Evolutionary conservation across 2,113 vertebrate genomes (phyloP), one percentile per base, ranked within the genome.

Genomic region (Ascaphus truei): DNA sequence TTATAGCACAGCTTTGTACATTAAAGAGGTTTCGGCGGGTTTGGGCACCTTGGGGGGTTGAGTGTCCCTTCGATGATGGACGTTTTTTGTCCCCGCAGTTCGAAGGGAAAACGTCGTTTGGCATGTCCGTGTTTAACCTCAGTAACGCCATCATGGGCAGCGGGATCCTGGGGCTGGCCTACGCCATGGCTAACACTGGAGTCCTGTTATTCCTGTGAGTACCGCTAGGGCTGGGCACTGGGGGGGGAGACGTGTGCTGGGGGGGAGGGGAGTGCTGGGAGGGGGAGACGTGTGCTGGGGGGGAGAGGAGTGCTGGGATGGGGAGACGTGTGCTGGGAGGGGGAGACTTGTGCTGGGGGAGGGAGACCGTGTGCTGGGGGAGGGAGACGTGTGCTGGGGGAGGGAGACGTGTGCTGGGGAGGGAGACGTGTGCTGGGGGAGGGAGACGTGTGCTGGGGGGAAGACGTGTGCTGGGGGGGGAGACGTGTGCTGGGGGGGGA

Each of bases 71-170:
- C 10, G 36, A 11, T 20, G 15, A 13, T 41, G 11, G 3, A 41
- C 39, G 8, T 29, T 39, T 50, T 27, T 31, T 59, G 39, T 66
- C 7, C 37, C 50, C 3, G 4, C 77, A 99, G 97, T 98, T 98
- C 11, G 96, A 98, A 81, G 97, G 97, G 74, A 99, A 98, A 83
- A 98, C 97, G 0, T 98, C 96, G 0, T 97, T 99, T 0, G 96
- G 96, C 66, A 98, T 99, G 96, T 99, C 97, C 0, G 92, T 99
- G 73, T 99, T 99, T 86, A 99, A 99, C 83, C 85, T 99, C 79
- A 96, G 96, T 75, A 99, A 99, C 0, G 97, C 97, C 67, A 99
- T 99, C 85, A 99, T 98, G 97, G 97, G 96, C 73, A 98, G 96
- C 1, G 97, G 96, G 61, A 99, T 99, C 81, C 90, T 98, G 43